Evolutionary conservation across 2,888 invertebrate genomes (phyloP).

Genomic region (Stenchaetothrips biformis): DNA sequence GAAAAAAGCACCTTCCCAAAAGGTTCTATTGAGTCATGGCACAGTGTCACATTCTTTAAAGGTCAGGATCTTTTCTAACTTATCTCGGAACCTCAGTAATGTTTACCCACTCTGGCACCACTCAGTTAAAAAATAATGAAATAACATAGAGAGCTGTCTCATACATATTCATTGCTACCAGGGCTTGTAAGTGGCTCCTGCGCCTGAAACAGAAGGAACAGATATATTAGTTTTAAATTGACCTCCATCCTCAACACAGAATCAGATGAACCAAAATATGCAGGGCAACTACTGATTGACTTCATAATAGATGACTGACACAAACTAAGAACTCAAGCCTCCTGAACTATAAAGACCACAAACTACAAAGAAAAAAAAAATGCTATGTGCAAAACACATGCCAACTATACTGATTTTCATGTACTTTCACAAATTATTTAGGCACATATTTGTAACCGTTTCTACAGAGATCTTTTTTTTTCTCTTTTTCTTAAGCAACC

Average conservation of each 20-base stretch:
- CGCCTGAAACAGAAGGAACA: slow-evolving; percentile 59
- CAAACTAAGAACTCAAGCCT: not conserved
- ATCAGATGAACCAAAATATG: slow-evolving; percentile 19
- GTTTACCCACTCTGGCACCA: not conserved
- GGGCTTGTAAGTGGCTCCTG: slow-evolving; percentile 76
- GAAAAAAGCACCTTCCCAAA: no score
- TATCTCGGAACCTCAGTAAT: no score
- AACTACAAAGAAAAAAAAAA: not conserved
- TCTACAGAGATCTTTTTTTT: no score
- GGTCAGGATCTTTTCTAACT: no score
- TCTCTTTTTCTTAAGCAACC: no score
- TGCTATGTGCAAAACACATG: not conserved
- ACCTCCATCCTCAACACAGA: slow-evolving; percentile 14
- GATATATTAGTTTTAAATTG: slow-evolving; percentile 33
- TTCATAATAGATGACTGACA: not conserved
- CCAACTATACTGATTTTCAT: not conserved
- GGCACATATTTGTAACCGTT: not conserved
- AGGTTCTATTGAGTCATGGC: no score
- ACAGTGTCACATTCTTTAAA: no score
- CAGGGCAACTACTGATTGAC: no score
- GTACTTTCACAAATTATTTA: not conserved
- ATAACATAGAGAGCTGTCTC: slow-evolving; percentile 39
- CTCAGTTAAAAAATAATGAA: not conserved
- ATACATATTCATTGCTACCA: slow-evolving; percentile 76
- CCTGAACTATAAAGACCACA: not conserved